Evolutionary conservation across 2,113 vertebrate species (phyloP), one percentile per base, ranked within the genome.

Genomic region (Riparia riparia): DNA sequence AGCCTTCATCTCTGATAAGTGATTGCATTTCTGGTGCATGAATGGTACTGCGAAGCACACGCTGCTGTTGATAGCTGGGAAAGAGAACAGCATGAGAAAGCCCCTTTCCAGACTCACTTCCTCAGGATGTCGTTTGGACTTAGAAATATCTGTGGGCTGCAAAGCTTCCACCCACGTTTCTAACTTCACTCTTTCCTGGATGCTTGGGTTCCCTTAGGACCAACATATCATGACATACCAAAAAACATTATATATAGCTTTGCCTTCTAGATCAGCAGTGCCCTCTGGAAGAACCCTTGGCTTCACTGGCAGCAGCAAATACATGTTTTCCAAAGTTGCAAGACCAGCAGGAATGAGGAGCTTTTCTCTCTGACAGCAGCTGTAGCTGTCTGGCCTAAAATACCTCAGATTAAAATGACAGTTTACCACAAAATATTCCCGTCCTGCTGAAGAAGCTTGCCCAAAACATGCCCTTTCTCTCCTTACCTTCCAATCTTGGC

Each of bases 81-180:
- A 96, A 96, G 70, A 77, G 81, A 44, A 73, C 58, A 89, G 84
- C 70, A 54, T 84, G 87, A 93, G 94, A 97, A 97, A 96, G 72
- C 85, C 86, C 53, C 79, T 92, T 95, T 66, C 49, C 89, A 89
- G 90, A 93, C 84, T 93, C 63, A 84, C 77, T 96, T 98, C 97
- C 95, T 95, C 90, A 94, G 95, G 93, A 97, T 93, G 93, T 89
- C 66, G 0, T 84, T 97, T 90, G 86, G 93, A 92, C 94, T 94
- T 74, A 89, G 96, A 97, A 95, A 94, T 86, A 91, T 94, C 95
- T 96, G 74, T 89, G 88, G 86, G 78, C 69, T 85, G 56, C 83
- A 94, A 82, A 69, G 72, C 87, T 95, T 96, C 95, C 94, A 89
- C 93, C 94, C 95, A 93, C 50, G 1, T 86, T 93, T 94, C 89